Evolutionary conservation across 2,888 invertebrate genomes (phyloP).

Genomic region (Pantelozetes paolii): DNA sequence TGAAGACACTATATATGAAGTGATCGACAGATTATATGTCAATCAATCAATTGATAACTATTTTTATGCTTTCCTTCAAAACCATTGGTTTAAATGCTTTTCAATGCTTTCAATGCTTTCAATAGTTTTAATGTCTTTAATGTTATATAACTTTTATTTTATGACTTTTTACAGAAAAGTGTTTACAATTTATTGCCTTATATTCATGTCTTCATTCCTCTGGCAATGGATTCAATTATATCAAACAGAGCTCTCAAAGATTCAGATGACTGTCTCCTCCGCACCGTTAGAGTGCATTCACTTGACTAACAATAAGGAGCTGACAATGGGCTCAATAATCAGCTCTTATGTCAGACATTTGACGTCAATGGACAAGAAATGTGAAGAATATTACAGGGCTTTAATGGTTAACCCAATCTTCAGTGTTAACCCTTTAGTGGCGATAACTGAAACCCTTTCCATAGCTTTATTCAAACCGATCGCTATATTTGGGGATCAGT

Average conservation of each 20-base stretch:
- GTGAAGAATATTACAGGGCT: conserved; percentile 17
- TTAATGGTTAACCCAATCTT: conserved; percentile 17
- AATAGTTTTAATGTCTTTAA: background rate
- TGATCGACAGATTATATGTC: background rate
- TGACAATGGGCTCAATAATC: background rate
- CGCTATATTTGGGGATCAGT: background rate
- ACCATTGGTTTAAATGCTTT: background rate
- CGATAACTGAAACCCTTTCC: conserved; percentile 3
- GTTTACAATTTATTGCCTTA: background rate
- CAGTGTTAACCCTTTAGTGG: conserved; percentile 1
- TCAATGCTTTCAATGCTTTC: too few relatives aligned
- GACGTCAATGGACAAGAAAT: conserved; percentile 14
- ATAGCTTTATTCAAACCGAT: background rate
- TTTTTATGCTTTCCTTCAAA: background rate
- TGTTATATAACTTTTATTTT: background rate
- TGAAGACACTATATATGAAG: conserved; percentile 2
- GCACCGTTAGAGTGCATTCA: conserved; percentile 7
- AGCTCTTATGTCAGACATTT: background rate
- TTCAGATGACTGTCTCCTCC: background rate
- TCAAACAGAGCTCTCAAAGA: background rate
- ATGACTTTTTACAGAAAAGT: background rate
- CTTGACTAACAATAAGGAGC: background rate
- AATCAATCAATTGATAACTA: background rate
- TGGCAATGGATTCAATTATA: conserved; percentile 30
- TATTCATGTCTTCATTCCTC: background rate